Percentiles rank a stretch among this genome's conserved stretches.
Evolutionary conservation across 2,113 vertebrate species (phyloP).

Genomic region (Tragelaphus strepsiceros): DNA sequence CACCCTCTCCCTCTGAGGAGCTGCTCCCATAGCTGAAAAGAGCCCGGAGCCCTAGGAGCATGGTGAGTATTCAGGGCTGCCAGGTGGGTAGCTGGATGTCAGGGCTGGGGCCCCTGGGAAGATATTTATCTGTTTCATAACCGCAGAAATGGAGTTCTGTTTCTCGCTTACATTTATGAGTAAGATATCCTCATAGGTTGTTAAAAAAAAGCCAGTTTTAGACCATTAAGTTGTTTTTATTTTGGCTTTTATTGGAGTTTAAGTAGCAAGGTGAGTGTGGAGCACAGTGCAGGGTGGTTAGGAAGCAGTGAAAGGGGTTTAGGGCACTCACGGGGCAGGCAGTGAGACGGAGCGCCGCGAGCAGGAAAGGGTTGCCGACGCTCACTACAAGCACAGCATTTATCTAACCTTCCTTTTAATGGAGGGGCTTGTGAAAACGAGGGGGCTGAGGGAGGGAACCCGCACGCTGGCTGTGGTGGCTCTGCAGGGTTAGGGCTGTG

Average conservation of each 20-base stretch:
- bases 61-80: fast-evolving
- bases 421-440: neutral
- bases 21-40: fast-evolving
- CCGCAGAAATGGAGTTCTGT: neutral
- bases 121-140: conserved; percentile 56
- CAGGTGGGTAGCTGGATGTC: fast-evolving
- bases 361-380: fast-evolving
- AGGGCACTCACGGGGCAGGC: neutral
- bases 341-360: fast-evolving
- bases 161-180: conserved; percentile 15
- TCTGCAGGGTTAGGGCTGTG: fast-evolving
- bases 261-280: conserved; percentile 54
- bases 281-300: neutral
- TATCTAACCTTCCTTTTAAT: neutral
- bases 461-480: fast-evolving
- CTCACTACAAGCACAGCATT: neutral
- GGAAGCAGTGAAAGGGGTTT: neutral
- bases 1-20: too few relatives aligned
- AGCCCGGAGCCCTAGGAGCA: fast-evolving
- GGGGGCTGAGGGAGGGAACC: fast-evolving
- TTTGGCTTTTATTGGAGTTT: conserved; percentile 62
- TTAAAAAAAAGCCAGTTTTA: conserved; percentile 52
- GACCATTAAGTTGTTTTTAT: conserved; percentile 60
- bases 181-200: conserved; percentile 19
- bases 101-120: neutral